Percentiles rank a stretch among this genome's conserved stretches.
Conservation (phyloP, 2,888 invertebrate genomes). For the Urechis unicinctus region DNA sequence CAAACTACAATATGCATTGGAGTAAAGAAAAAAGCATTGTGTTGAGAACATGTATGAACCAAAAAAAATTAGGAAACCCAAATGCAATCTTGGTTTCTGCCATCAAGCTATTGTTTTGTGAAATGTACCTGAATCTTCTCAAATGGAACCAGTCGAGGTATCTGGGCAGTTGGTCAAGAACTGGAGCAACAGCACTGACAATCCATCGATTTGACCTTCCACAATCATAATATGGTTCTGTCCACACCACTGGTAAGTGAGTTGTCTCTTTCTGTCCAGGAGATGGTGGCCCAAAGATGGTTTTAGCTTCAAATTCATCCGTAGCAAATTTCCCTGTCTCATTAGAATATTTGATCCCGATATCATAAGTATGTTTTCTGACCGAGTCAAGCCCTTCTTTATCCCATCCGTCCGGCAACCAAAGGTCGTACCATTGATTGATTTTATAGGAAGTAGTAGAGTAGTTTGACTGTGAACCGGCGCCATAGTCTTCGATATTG, state of each 20-base stretch:
- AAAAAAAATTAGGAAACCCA: too few relatives aligned
- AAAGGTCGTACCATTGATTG: conserved; percentile 87
- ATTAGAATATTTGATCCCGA: conserved; percentile 43
- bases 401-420: conserved; percentile 80
- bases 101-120: too few relatives aligned
- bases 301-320: conserved; percentile 31
- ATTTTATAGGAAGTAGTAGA: conserved; percentile 82
- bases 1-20: too few relatives aligned
- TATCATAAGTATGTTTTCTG: conserved; percentile 36
- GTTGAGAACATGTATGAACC: too few relatives aligned
- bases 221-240: conserved; percentile 92
- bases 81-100: too few relatives aligned
- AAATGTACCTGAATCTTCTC: conserved; percentile 26
- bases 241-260: conserved; percentile 89
- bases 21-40: too few relatives aligned
- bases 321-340: conserved; percentile 37
- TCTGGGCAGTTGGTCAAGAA: conserved; percentile 85
- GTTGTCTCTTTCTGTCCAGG: conserved; percentile 40
- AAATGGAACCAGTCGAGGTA: conserved; percentile 44
- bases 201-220: conserved; percentile 93
- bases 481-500: conserved; percentile 54
- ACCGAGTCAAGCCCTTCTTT: conserved; percentile 59
- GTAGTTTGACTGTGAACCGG: conserved; percentile 78
- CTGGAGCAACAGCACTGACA: conserved; percentile 85
- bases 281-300: conserved; percentile 48